Evolutionary conservation across 2,113 vertebrate species (phyloP), one percentile per base, ranked within the genome.

Genomic region (Eonycteris spelaea): DNA sequence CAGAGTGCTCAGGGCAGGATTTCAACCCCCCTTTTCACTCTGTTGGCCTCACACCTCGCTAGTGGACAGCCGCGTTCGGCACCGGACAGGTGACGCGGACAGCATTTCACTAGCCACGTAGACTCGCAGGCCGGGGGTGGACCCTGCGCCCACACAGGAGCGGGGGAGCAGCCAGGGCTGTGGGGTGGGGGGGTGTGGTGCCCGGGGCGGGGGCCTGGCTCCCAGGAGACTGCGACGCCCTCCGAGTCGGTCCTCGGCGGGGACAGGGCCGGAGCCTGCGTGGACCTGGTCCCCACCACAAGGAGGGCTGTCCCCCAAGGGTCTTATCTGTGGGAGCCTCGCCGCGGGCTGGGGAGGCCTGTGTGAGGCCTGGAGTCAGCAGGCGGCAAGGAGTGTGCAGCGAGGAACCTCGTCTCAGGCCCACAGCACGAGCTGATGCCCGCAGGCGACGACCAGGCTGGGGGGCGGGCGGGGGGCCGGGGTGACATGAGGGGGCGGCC

Each of bases 21-120:
- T 43, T 43, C 43, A 43, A 43, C 43, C 1, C 43, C 43, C 43
- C 43, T 43, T 7, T 43, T 43, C 43, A 5, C 43, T 43, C 43
- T 43, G 43, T 43, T 43, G 43, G 43, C n/a, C n/a, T n/a, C n/a
- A n/a, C n/a, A n/a, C 3, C 43, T 15, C n/a, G 43, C 59, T 51
- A 6, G n/a, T 14, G 57, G 5, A 13, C 12, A 10, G 16, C 16
- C 0, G 1, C 0, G 1, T 13, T 48, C 1, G 0, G 51, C 45
- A 53, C 63, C 6, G 3, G 48, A 18, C 21, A 14, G 48, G 9
- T 26, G 30, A 6, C 4, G 6, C 0, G 2, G 74, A 68, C 51
- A 8, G 38, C 7, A 9, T 19, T 12, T 33, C 24, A 4, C 61
- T 6, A 12, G 12, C 12, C 8, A 3, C 6, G 33, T 6, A 38